Base-by-base conservation (phyloP, 2,888 invertebrate species). In the Diabrotica balteata region DNA sequence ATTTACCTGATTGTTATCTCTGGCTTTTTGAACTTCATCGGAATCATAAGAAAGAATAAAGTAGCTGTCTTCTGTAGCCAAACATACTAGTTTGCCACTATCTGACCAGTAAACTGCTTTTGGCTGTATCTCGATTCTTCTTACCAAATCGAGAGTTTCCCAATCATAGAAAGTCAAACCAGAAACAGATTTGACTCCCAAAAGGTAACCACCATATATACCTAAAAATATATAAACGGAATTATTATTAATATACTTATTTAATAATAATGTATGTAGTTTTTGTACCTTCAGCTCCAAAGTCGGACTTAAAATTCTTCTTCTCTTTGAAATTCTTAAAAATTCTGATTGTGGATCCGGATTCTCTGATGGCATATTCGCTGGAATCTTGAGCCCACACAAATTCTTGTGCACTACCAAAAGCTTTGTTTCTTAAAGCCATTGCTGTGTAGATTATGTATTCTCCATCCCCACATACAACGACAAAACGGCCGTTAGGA, bases 391-490 rank as follows among this genome's bases (percentile, higher is more conserved):
- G 88, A 0, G 97, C 96, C 99, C 99, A 99, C 0, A 98, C 98
- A 82, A 99, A 99, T 86, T 99, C 99, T 78, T 97, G 95, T 0
- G 98, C 98, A 9, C 95, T 92, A 0, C 99, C 99, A 82, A 98
- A 99, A 2, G 97, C 97, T 83, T 99, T 99, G 84, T 99, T 99
- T 62, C 99, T 88, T 72, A 99, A 86, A 0, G 98, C 98, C 97
- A 99, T 98, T 0, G 99, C 97, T 0, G 99, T 99, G 86, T 99
- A 99, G 77, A 99, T 98, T 59, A 99, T 99, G 84, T 98, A 99
- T 83, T 99, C 99, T 10, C 99, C 99, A 84, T 99, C 99, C 2
- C 99, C 99, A 81, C 99, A 99, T 2, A 98, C 98, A 0, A 98
- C 98, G 6, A 95, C 91, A 85, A 92, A 92, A 76, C 90, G 90